Base-by-base conservation (phyloP, 2,113 vertebrate genomes). In the Rallus limicola region DNA sequence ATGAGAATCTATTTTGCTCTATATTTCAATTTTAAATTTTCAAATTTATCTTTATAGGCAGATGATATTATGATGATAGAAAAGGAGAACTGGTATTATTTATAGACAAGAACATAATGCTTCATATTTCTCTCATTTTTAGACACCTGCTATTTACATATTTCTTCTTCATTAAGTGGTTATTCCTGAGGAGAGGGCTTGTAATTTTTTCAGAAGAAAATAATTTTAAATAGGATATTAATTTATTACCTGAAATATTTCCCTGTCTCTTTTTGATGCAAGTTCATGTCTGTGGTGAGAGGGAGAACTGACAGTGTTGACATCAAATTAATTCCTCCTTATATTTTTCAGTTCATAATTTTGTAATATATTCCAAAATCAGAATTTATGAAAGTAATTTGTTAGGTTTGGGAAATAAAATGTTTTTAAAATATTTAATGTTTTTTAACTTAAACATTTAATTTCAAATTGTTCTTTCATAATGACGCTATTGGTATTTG, bases 361-460 rank as follows among this genome's bases (percentile, higher is more conserved):
- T 82, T 55, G 8, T 71, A 71, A 71, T 75, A 55, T 3, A 25
- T 55, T 94, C 34, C 29, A 10, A 78, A 82, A 65, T 31, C 2
- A 58, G 11, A 33, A 15, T 12, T 76, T 71, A 53, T 5, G 2
- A 52, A 62, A 82, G 19, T 5, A 53, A 8, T 26, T 23, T 34
- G 1, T 42, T 60, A n/a, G 1, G 10, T 59, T 81, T 74, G 33
- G 68, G 28, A 77, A 82, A 80, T 60, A 31, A 67, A 75, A 34
- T 34, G 0, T 0, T 1, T 20, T 68, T 74, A 8, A n/a, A 92
- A 36, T 5, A 40, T 68, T 63, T 64, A 56, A 9, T 2, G 29
- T 23, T 50, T 70, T 78, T 38, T 4, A 48, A 34, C 5, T 2
- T 28, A 10, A 42, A 65, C 5, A 52, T 21, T 86, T 75, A 5